Evolutionary conservation across 2,888 invertebrate species (phyloP), one percentile per base, ranked within the genome.

Genomic region (Thymelicus sylvestris): DNA sequence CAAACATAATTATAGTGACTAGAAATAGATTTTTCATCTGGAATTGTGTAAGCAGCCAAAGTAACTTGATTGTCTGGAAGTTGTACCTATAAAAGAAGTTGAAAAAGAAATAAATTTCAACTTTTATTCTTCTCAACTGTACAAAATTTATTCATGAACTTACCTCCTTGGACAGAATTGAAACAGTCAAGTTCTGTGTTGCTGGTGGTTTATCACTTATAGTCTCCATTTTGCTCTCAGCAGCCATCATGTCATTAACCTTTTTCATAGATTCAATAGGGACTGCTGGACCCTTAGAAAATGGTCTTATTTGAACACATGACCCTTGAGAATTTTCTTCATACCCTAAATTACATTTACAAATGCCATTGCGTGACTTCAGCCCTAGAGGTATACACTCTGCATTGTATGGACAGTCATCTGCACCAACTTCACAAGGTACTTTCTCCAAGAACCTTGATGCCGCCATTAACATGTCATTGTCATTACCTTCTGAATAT

Each of bases 1-100:
- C 98, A 99, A 39, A 96, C 96, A 88, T 98, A 98, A 81, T 96
- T 97, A 85, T 98, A 98, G 83, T 96, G 96, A 72, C 95, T 96
- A 83, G 95, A 95, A 81, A 96, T 96, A 3, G 95, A 92, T 74
- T 95, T 95, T 80, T 97, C 96, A 75, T 96, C 96, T 7, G 97
- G 97, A 19, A 97, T 95, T 1, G 97, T 97, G 82, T 96, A 97
- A 0, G 97, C 98, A 10, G 96, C 96, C 69, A 98, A 89, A 0
- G 96, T 97, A 0, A 97, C 97, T 89, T 97, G 97, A 86, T 97
- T 97, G 75, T 97, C 96, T 0, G 98, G 98, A 71, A 98, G 89
- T 83, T 93, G 92, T 31, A 93, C 93, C 93, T 88, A 47, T 15
- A 74, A 74, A 66, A 61, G 39, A 39, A 44, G 12, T 44, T n/a